Conservation (phyloP, 2,797 vertebrate genomes). For the Lutjanus campechanus region DNA sequence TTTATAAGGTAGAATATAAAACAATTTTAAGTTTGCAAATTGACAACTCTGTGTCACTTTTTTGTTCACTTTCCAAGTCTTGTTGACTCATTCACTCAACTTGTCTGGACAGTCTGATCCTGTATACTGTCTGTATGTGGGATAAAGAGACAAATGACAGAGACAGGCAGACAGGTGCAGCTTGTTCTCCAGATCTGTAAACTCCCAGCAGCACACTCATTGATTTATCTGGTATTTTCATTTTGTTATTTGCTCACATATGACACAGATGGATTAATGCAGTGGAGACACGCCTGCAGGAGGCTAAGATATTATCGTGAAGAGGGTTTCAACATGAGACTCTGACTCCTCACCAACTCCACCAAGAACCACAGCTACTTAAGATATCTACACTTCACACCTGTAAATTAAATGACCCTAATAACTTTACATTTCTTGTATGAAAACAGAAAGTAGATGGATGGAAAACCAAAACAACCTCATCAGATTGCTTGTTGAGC, state of each 20-base stretch:
- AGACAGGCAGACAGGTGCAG: constrained; percentile 42
- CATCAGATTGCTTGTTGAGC: background rate
- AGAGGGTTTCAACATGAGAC: background rate
- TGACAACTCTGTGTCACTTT: background rate
- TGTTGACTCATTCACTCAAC: constrained; percentile 40
- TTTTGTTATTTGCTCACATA: constrained; percentile 4
- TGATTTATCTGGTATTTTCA: constrained; percentile 10
- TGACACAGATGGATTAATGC: background rate
- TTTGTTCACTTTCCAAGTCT: constrained; percentile 27
- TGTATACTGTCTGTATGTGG: constrained; percentile 7
- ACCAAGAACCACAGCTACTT: background rate
- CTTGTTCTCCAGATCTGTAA: constrained; percentile 15
- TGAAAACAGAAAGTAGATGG: background rate
- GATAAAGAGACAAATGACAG: constrained; percentile 12
- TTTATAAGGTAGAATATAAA: too few species aligned
- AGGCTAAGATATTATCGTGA: background rate
- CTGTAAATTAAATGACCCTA: background rate
- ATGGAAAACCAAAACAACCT: background rate
- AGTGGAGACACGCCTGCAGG: background rate
- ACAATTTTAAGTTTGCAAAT: constrained; percentile 5
- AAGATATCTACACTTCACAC: background rate
- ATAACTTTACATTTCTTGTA: background rate
- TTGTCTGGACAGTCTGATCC: constrained; percentile 30
- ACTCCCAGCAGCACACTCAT: constrained; percentile 4
- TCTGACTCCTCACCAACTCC: background rate